A percentile compares a stretch with the other conserved stretches of the same genome.
These are phyloP conservation scores for Apteryx owenii DNA, from an alignment of 2,113 vertebrate genomes.

Conservation along the genomic window DNA sequence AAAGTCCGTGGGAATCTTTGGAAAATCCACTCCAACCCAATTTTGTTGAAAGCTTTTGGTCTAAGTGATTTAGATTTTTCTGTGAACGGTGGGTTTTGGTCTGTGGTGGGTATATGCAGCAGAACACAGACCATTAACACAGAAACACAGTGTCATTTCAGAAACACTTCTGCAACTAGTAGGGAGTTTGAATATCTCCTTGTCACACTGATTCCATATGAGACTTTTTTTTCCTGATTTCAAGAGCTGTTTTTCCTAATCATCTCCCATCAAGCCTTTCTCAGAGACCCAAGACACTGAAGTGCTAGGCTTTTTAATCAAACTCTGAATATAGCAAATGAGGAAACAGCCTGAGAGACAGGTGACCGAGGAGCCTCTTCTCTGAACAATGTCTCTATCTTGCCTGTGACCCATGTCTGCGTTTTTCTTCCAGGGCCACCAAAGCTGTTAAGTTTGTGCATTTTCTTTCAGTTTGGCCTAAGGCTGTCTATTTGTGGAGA, in stretches of 20 bases:
- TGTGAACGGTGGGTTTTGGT: neutral
- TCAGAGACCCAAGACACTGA: neutral
- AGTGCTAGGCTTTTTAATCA: neutral
- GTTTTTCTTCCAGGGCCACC: neutral
- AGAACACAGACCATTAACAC: neutral
- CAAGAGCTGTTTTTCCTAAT: neutral
- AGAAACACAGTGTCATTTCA: neutral
- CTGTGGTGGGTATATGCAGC: neutral
- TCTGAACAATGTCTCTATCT: neutral
- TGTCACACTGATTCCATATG: neutral
- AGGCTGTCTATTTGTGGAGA: neutral
- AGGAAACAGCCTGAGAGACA: neutral
- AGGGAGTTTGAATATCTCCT: neutral
- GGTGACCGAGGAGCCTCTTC: neutral
- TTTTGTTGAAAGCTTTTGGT: neutral
- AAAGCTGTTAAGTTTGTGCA: neutral
- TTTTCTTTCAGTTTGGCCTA: neutral
- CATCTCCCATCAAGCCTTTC: neutral
- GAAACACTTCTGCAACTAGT: neutral
- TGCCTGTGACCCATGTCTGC: neutral
- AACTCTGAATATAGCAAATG: neutral
- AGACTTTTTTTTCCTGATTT: accelerated
- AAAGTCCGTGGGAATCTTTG: neutral
- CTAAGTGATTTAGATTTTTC: neutral
- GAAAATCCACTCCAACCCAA: neutral